phyloP scores from a whole-genome alignment of 37 sponge, comb jelly and placozoan species.

The Amphimedon queenslandica region DNA sequence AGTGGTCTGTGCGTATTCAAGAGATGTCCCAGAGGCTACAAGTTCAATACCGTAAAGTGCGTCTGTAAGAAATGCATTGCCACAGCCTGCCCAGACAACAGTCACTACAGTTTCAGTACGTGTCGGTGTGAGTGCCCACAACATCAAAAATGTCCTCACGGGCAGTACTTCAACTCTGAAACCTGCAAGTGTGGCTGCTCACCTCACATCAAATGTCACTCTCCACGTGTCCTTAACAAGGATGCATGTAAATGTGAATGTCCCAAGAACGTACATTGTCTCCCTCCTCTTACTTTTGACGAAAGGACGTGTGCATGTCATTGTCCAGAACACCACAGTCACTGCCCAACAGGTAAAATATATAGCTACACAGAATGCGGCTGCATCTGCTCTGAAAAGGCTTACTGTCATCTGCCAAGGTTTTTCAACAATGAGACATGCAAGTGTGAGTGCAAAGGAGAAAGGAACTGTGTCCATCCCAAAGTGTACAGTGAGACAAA shows the following conservation, averaged over 20 bases:
- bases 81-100: not conserved
- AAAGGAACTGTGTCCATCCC: not conserved
- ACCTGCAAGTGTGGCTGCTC: slow-evolving; percentile 7
- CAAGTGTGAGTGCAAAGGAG: not conserved
- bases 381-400: not conserved
- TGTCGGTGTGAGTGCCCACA: slow-evolving; percentile 34
- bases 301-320: slow-evolving; percentile 25
- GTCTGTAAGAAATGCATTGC: not conserved
- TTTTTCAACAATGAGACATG: not conserved
- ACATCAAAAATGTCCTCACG: slow-evolving; percentile 2
- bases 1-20: not conserved
- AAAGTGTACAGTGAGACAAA: not conserved
- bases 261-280: not conserved
- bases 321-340: not conserved
- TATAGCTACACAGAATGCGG: not conserved
- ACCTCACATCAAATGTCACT: not conserved
- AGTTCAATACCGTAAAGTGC: not conserved
- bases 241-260: slow-evolving; percentile 28
- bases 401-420: not conserved
- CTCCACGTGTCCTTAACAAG: not conserved
- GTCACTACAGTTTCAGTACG: slow-evolving; percentile 11
- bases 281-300: not conserved
- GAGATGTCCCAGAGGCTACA: not conserved
- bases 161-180: slow-evolving; percentile 9
- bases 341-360: not conserved